These are phyloP conservation scores for Xiphydria camelus DNA, from an alignment of 2,888 invertebrate species.

Conservation along the genomic window DNA sequence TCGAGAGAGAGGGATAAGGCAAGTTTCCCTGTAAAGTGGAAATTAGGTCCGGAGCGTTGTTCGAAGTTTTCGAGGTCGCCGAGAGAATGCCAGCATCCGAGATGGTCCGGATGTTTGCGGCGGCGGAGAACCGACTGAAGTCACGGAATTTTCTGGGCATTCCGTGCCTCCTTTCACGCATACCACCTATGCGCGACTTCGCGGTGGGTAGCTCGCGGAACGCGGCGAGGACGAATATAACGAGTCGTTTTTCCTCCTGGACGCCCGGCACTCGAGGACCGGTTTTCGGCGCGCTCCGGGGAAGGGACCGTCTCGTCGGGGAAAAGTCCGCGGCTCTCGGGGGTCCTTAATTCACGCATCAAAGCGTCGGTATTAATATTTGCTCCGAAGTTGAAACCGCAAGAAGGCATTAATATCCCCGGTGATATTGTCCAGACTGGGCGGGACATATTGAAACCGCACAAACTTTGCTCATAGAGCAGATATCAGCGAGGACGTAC, in stretches of 20 bases:
- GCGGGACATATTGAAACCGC: constrained; percentile 55
- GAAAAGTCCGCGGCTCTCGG: constrained; percentile 40
- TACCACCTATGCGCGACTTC: too few species aligned
- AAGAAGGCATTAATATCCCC: constrained; percentile 54
- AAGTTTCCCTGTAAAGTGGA: constrained; percentile 19
- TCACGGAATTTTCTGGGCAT: too few species aligned
- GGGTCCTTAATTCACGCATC: constrained; percentile 29
- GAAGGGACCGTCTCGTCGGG: too few species aligned
- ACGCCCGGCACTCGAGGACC: too few species aligned
- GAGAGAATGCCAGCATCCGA: constrained; percentile 31
- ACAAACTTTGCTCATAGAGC: constrained; percentile 56
- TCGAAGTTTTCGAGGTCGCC: constrained; percentile 40
- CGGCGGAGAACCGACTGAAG: too few species aligned
- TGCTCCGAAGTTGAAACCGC: constrained; percentile 43
- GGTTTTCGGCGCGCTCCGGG: too few species aligned
- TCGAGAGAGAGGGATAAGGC: neutral
- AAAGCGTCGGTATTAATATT: constrained; percentile 39
- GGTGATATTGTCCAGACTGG: constrained; percentile 53
- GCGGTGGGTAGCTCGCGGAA: too few species aligned
- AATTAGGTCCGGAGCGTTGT: constrained; percentile 25
- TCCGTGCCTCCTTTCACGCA: too few species aligned
- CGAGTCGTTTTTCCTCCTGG: too few species aligned
- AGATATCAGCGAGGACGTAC: too few species aligned
- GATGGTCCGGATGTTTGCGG: too few species aligned
- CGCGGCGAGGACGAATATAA: too few species aligned